Base-by-base conservation (phyloP, 2,797 vertebrate species). In the Todus mexicanus region DNA sequence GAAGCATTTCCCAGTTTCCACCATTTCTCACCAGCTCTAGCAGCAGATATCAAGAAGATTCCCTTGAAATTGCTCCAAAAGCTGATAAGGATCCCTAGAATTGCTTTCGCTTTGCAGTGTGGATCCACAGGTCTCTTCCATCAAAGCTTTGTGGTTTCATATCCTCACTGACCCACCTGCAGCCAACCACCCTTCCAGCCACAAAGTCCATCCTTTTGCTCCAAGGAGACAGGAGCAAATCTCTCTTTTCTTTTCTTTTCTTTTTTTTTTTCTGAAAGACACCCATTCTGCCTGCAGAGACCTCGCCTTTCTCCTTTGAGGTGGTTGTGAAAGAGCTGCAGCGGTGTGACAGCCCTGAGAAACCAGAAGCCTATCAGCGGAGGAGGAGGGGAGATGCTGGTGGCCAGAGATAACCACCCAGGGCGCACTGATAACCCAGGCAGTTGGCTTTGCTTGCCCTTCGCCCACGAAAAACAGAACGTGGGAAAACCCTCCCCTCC, bases 401-500 rank as follows among this genome's bases (percentile, higher is more conserved):
- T 2, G 6, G 87, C 53, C 21, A 29, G 70, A 0, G 96, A 97
- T 97, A 97, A 96, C 87, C 5, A 1, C 54, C 23, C 65, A 59
- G 38, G 57, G 86, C 0, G 5, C 53, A 31, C 26, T 2, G 90
- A 91, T 93, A 95, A 72, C 66, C 48, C 61, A 1, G 90, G 85
- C 90, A 63, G 92, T 92, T 92, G 64, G 51, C 89, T 90, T 90
- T 93, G 76, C 89, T 80, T 73, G 68, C 64, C 82, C 65, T 87
- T 86, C 8, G 0, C 78, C 74, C 17, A 1, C 6, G 10, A 68
- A 79, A 92, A 93, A 89, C 57, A n/a, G 48, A 93, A 87, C 5
- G 72, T 92, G 92, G 84, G 92, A 89, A 95, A 93, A 57, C 64
- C 66, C 5, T 25, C 50, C 47, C 56, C 66, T 70, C 56, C 47